Evolutionary conservation across 2,888 invertebrate genomes (phyloP).

Genomic region (Folsomia manolachei): DNA sequence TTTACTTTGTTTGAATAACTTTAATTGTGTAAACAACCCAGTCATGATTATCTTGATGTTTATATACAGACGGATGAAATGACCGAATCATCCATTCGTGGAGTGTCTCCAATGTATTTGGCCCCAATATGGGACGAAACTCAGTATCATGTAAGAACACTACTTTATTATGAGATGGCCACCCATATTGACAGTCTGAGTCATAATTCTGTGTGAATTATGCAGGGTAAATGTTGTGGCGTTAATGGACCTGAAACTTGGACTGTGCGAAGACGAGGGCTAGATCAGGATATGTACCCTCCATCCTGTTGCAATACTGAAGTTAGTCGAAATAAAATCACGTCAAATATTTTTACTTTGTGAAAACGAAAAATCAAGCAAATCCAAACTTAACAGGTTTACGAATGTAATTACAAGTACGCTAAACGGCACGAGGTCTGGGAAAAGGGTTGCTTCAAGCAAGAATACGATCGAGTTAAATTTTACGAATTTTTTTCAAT

Average conservation of each 20-base stretch:
- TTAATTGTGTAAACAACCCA: too few relatives aligned
- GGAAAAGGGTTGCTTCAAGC: slow-evolving; percentile 16
- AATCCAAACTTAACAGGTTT: neutral
- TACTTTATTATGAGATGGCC: too few relatives aligned
- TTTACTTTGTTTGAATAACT: too few relatives aligned
- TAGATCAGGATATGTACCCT: slow-evolving; percentile 11
- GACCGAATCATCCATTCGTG: neutral
- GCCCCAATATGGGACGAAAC: slow-evolving; percentile 30
- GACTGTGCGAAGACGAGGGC: neutral
- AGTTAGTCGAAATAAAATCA: too few relatives aligned
- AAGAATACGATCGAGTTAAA: slow-evolving; percentile 17
- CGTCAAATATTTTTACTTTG: too few relatives aligned
- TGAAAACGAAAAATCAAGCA: neutral
- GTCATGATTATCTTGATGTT: neutral
- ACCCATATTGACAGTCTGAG: neutral
- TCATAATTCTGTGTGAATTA: neutral
- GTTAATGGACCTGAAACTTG: slow-evolving; percentile 19
- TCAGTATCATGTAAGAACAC: slow-evolving; percentile 26
- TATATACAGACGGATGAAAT: neutral
- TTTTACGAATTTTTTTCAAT: slow-evolving; percentile 21
- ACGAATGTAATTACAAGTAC: neutral
- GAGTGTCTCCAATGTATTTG: slow-evolving; percentile 11
- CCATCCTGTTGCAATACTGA: slow-evolving; percentile 29
- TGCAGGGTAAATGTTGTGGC: slow-evolving; percentile 31
- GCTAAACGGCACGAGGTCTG: slow-evolving; percentile 17